These are phyloP conservation scores for Campylomormyrus tamandua DNA, from an alignment of 2,113 vertebrate genomes.

Conservation along the genomic window DNA sequence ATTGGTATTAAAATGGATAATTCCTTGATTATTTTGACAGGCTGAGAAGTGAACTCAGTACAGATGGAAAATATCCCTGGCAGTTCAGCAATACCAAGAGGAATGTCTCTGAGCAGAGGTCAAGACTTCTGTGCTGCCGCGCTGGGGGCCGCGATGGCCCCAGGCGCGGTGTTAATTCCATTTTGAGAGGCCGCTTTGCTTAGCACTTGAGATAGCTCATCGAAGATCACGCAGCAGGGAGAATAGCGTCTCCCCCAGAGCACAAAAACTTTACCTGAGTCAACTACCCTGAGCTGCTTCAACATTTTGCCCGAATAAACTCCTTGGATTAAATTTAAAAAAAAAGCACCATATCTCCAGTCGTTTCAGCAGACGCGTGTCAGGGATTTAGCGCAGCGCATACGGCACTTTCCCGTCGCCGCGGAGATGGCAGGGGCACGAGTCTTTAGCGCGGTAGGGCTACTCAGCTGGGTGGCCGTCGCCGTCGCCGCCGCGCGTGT, in stretches of 20 bases:
- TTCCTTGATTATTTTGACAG: neutral
- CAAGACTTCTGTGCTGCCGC: neutral
- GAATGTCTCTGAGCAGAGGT: neutral
- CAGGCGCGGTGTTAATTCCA: neutral
- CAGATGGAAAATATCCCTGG: neutral
- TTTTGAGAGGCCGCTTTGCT: neutral
- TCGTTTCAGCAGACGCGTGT: neutral
- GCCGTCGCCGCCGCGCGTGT: conserved; percentile 46
- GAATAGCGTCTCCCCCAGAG: neutral
- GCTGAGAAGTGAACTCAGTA: neutral
- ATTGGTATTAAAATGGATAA: neutral
- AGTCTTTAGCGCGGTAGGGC: conserved; percentile 64
- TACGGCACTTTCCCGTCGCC: conserved; percentile 4
- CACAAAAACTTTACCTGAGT: conserved; percentile 6
- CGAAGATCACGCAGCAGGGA: neutral
- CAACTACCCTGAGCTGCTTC: neutral
- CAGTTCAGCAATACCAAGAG: neutral
- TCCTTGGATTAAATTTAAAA: neutral
- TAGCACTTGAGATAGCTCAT: neutral
- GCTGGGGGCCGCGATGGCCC: neutral
- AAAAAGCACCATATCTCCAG: neutral
- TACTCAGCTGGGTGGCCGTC: conserved; percentile 43
- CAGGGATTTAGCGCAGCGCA: conserved; percentile 7
- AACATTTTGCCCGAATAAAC: conserved; percentile 14
- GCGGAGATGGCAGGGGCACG: conserved; percentile 62